A percentile compares a stretch with the other conserved stretches of the same genome.
Conservation (phyloP, 2,888 invertebrate genomes). For the Conchocele bisecta region DNA sequence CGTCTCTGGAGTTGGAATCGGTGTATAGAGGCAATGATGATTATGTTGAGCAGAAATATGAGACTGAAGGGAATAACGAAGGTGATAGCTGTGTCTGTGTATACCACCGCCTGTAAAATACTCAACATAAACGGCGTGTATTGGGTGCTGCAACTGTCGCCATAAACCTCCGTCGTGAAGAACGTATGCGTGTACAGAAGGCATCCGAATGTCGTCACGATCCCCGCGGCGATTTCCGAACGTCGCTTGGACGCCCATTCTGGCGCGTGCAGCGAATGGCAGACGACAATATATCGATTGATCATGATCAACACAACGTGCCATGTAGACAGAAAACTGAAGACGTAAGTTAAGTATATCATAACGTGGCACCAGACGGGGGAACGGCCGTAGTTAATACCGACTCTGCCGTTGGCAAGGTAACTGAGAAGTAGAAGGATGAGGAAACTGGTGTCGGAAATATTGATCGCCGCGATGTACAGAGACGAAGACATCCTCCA, state of each 20-base stretch:
- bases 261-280: constrained; percentile 87
- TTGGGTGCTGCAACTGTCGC: constrained; percentile 34
- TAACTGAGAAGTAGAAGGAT: constrained; percentile 85
- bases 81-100: constrained; percentile 67
- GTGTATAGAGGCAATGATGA: constrained; percentile 42
- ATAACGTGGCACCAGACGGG: constrained; percentile 47
- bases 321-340: constrained; percentile 92
- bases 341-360: constrained; percentile 84
- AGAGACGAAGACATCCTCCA: constrained; percentile 90
- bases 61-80: constrained; percentile 69
- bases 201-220: constrained; percentile 55
- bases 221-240: constrained; percentile 58
- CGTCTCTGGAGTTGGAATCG: constrained; percentile 31
- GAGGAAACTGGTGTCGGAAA: constrained; percentile 91
- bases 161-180: constrained; percentile 60
- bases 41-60: constrained; percentile 68
- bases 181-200: constrained; percentile 69
- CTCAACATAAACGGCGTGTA: constrained; percentile 50
- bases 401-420: constrained; percentile 58
- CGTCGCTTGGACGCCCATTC: constrained; percentile 67
- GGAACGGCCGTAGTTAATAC: constrained; percentile 36
- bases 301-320: constrained; percentile 92
- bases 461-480: constrained; percentile 90
- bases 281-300: constrained; percentile 92
- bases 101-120: constrained; percentile 64